Percentiles rank a stretch among this genome's conserved stretches.
These are phyloP conservation scores for Albula glossodonta DNA, from an alignment of 2,113 vertebrate species.

Conservation along the genomic window DNA sequence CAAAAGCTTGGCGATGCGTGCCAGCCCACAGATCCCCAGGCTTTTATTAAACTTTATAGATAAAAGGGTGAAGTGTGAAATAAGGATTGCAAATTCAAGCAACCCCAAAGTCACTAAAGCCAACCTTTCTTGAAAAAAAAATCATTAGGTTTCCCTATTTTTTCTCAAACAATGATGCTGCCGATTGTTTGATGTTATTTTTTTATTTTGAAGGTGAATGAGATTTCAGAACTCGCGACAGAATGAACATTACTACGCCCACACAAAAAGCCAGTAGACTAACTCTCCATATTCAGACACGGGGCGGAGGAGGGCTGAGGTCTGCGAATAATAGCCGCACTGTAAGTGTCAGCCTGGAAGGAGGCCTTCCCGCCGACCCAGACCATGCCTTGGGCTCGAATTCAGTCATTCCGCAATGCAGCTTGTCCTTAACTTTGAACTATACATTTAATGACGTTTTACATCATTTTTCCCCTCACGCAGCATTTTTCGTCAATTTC, in stretches of 20 bases:
- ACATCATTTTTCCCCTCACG: background rate
- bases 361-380: background rate
- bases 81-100: slow-evolving; percentile 41
- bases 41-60: slow-evolving; percentile 32
- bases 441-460: background rate
- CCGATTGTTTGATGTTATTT: background rate
- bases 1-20: slow-evolving; percentile 28
- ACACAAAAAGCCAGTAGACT: no score
- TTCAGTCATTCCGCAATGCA: background rate
- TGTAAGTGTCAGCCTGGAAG: background rate
- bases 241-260: no score
- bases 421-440: background rate
- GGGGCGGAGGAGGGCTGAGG: no score
- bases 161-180: background rate
- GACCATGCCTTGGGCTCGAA: background rate
- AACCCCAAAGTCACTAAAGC: background rate
- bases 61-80: slow-evolving; percentile 29
- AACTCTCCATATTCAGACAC: no score
- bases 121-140: slow-evolving; percentile 4
- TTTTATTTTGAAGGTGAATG: background rate
- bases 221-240: background rate
- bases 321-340: background rate
- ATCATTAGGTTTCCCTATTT: background rate
- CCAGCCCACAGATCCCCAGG: slow-evolving; percentile 17
- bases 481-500: background rate